These are phyloP conservation scores for Aphelenchoides avenae DNA, from an alignment of 1,140 invertebrate genomes.

Conservation along the genomic window DNA sequence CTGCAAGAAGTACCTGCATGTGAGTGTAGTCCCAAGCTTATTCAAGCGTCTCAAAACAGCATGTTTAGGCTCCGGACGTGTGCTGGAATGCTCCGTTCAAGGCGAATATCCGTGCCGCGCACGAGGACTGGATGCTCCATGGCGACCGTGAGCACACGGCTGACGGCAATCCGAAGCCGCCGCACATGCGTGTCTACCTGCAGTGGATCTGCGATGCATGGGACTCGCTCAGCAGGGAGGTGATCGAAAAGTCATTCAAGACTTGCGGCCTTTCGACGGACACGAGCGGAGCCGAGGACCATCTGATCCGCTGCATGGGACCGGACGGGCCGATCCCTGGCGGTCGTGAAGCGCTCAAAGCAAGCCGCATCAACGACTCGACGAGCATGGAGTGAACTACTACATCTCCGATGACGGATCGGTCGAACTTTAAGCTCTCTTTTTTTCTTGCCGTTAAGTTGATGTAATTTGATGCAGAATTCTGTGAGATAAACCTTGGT, in stretches of 20 bases:
- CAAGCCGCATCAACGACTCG: too few relatives aligned
- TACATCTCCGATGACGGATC: too few relatives aligned
- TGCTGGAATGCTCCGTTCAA: constrained; percentile 1
- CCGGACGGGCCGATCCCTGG: background rate
- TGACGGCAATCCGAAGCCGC: constrained; percentile 10
- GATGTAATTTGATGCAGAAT: too few relatives aligned
- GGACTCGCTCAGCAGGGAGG: constrained; percentile 11
- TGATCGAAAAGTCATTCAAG: constrained; percentile 26
- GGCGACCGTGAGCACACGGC: constrained; percentile 11
- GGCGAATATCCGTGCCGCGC: background rate
- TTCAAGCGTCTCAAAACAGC: too few relatives aligned
- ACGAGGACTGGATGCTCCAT: constrained; percentile 14
- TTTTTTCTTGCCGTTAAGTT: too few relatives aligned
- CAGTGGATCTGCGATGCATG: constrained; percentile 16
- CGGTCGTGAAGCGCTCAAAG: too few relatives aligned
- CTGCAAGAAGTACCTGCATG: constrained; percentile 11
- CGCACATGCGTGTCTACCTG: background rate
- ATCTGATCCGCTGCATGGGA: constrained; percentile 2
- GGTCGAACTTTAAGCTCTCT: too few relatives aligned
- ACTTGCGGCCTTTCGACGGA: constrained; percentile 16
- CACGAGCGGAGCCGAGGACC: constrained; percentile 12
- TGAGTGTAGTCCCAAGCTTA: constrained; percentile 4
- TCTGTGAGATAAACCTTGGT: too few relatives aligned
- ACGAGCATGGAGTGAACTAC: too few relatives aligned
- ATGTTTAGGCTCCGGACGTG: constrained; percentile 1